Conservation (phyloP, 2,113 vertebrate species). For the Pteruthius melanotis region DNA sequence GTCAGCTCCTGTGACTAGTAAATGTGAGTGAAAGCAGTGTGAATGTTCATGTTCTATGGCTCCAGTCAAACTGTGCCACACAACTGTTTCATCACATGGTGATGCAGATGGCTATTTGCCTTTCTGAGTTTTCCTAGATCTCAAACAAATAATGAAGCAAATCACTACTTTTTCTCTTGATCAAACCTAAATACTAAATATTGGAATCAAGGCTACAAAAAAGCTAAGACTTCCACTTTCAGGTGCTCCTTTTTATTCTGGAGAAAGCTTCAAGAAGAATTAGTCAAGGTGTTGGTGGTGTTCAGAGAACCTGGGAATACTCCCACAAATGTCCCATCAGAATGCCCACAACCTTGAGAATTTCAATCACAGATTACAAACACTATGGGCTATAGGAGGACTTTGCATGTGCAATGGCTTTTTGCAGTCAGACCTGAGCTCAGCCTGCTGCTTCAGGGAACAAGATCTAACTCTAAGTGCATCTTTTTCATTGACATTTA, state of each 20-base stretch:
- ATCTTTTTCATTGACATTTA: not conserved
- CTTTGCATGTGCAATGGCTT: not conserved
- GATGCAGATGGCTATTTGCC: not conserved
- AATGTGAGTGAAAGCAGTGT: not conserved
- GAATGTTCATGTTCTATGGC: not conserved
- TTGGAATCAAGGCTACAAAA: not conserved
- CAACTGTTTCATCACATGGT: not conserved
- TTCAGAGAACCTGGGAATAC: not conserved
- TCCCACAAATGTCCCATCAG: not conserved
- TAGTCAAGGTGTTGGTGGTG: not conserved
- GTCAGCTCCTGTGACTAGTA: not conserved
- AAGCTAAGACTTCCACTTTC: not conserved
- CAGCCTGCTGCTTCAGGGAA: not conserved
- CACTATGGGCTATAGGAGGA: fast-evolving
- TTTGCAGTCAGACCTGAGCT: not conserved
- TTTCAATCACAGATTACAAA: not conserved
- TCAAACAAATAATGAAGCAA: not conserved
- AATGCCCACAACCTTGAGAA: not conserved
- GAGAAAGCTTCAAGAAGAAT: not conserved
- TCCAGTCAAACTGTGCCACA: not conserved
- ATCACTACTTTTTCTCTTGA: not conserved
- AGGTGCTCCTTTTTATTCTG: not conserved
- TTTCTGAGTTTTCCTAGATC: not conserved
- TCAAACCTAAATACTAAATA: not conserved
- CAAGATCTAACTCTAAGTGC: not conserved